These are phyloP conservation scores for Eristalinus sepulchralis DNA, from an alignment of 2,888 invertebrate genomes.

Conservation along the genomic window DNA sequence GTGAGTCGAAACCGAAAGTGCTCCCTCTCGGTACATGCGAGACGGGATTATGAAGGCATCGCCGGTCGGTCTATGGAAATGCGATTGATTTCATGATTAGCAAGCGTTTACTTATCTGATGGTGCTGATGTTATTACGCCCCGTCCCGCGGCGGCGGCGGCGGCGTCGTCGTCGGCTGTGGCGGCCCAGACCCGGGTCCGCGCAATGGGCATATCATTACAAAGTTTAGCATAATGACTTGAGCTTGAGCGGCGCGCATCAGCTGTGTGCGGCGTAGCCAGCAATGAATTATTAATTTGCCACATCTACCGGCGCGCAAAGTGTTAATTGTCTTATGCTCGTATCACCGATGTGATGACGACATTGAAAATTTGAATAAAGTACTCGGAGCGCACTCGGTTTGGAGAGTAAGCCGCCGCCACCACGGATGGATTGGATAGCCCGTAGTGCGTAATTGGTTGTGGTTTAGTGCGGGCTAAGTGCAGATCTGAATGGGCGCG, in stretches of 20 bases:
- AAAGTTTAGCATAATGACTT: slow-evolving; percentile 67
- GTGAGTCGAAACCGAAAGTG: slow-evolving; percentile 60
- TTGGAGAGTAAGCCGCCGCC: neutral
- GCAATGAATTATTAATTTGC: slow-evolving; percentile 73
- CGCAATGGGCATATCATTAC: slow-evolving; percentile 71
- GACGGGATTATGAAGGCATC: slow-evolving; percentile 28
- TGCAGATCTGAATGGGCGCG: neutral
- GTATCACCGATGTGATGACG: slow-evolving; percentile 63
- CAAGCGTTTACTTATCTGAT: slow-evolving; percentile 69
- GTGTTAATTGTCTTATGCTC: slow-evolving; percentile 70
- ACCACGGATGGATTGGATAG: neutral
- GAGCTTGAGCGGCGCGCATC: slow-evolving; percentile 49
- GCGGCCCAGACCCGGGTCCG: neutral
- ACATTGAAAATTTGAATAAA: slow-evolving; percentile 69
- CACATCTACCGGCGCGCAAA: slow-evolving; percentile 52
- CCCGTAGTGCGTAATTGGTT: neutral
- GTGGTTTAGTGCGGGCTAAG: neutral
- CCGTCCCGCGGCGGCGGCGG: neutral
- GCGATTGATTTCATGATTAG: slow-evolving; percentile 70
- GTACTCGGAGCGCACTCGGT: slow-evolving; percentile 33
- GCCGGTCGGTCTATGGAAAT: slow-evolving; percentile 54
- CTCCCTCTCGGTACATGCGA: slow-evolving; percentile 2
- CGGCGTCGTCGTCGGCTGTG: neutral
- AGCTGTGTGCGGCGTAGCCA: slow-evolving; percentile 55
- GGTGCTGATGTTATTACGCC: slow-evolving; percentile 61